Percentiles rank a stretch among this genome's conserved stretches.
phyloP scores from a whole-genome alignment of 2,113 vertebrate species.

The Ptilorrhoa leucosticta region DNA sequence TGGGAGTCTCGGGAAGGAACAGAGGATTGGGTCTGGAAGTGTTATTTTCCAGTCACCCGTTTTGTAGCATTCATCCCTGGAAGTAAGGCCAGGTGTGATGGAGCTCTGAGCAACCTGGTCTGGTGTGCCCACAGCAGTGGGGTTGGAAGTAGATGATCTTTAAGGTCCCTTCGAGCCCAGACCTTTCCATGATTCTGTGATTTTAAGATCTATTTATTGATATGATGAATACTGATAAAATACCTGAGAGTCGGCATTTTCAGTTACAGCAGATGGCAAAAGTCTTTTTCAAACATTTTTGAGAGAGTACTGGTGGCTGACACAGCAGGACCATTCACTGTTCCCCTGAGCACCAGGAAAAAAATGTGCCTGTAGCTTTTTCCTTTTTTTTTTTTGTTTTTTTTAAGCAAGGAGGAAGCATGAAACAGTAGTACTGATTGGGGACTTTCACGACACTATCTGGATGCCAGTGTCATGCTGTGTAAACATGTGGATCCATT shows the following conservation, averaged over 20 bases:
- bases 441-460: neutral
- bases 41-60: neutral
- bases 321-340: neutral
- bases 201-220: neutral
- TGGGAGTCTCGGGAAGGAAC: neutral
- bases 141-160: neutral
- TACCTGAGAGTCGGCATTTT: neutral
- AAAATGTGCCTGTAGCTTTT: neutral
- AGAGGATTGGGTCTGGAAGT: neutral
- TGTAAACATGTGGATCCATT: slow-evolving; percentile 33
- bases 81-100: neutral
- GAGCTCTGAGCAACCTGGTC: neutral
- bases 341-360: neutral
- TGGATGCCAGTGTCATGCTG: slow-evolving; percentile 22
- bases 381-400: too few relatives aligned
- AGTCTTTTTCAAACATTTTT: neutral
- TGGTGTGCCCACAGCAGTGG: neutral
- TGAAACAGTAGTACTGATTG: neutral
- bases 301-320: neutral
- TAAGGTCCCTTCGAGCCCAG: neutral
- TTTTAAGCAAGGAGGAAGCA: neutral
- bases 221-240: neutral
- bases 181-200: neutral
- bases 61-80: neutral
- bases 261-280: neutral